A percentile compares a stretch with the other conserved stretches of the same genome.
phyloP scores from a whole-genome alignment of 2,113 vertebrate genomes.

The Mormyrus iriodes region DNA sequence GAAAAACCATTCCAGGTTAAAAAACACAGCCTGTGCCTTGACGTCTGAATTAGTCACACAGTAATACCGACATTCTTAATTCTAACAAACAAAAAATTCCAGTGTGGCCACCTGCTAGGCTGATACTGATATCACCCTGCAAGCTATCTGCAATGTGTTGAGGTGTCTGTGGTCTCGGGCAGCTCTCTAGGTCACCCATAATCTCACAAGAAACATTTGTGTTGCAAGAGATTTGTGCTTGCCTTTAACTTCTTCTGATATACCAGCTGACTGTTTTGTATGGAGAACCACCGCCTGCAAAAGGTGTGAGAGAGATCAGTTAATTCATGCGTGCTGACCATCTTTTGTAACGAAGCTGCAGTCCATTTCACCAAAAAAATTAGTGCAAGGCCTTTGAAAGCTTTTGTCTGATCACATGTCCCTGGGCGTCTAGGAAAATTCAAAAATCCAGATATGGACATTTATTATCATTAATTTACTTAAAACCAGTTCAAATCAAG shows the following conservation, averaged over 20 bases:
- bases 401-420: constrained; percentile 12
- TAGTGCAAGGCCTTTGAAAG: background rate
- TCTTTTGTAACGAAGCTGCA: background rate
- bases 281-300: constrained; percentile 93
- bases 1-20: background rate
- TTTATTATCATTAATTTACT: constrained; percentile 10
- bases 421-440: background rate
- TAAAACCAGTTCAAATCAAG: background rate
- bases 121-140: background rate
- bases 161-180: background rate
- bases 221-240: constrained; percentile 36
- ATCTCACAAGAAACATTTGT: constrained; percentile 16
- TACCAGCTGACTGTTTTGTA: constrained; percentile 97
- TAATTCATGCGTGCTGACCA: constrained; percentile 28
- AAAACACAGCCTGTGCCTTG: background rate
- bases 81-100: too few relatives aligned
- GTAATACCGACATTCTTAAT: too few relatives aligned
- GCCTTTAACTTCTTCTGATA: constrained; percentile 98
- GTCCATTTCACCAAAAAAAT: background rate
- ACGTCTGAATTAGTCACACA: too few relatives aligned
- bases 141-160: background rate
- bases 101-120: background rate
- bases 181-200: constrained; percentile 32
- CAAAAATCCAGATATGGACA: background rate
- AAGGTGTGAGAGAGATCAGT: constrained; percentile 26